Evolutionary conservation across 2,888 invertebrate species (phyloP).

Genomic region (Urechis unicinctus): DNA sequence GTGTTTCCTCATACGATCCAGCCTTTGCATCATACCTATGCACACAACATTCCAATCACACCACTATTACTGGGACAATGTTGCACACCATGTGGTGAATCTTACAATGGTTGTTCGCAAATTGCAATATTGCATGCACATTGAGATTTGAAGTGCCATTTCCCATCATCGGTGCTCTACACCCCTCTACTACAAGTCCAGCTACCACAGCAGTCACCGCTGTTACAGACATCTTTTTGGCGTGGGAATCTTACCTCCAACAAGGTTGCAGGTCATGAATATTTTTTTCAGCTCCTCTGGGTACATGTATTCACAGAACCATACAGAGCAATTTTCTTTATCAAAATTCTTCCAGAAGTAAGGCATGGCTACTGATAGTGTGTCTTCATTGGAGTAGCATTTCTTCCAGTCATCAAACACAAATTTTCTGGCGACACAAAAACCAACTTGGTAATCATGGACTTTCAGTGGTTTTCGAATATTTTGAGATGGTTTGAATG

Average conservation of each 20-base stretch:
- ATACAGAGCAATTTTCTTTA: slow-evolving; percentile 89
- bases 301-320: slow-evolving; percentile 96
- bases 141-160: too few relatives aligned
- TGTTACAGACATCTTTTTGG: too few relatives aligned
- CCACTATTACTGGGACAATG: not conserved
- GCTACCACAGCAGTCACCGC: too few relatives aligned
- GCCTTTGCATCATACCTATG: slow-evolving; percentile 91
- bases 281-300: slow-evolving; percentile 82
- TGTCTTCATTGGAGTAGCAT: slow-evolving; percentile 93
- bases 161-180: too few relatives aligned
- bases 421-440: slow-evolving; percentile 67
- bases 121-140: too few relatives aligned
- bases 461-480: slow-evolving; percentile 9
- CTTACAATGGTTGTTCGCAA: not conserved
- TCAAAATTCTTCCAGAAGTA: slow-evolving; percentile 99
- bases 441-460: not conserved
- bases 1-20: slow-evolving; percentile 96
- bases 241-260: slow-evolving; percentile 69
- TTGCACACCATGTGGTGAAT: not conserved
- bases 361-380: slow-evolving; percentile 76
- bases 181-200: too few relatives aligned
- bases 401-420: slow-evolving; percentile 96
- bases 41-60: not conserved
- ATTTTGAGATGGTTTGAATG: not conserved
- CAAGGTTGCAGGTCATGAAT: slow-evolving; percentile 98